Conservation (phyloP, 2,888 invertebrate species). For the Sinelater perroti region DNA sequence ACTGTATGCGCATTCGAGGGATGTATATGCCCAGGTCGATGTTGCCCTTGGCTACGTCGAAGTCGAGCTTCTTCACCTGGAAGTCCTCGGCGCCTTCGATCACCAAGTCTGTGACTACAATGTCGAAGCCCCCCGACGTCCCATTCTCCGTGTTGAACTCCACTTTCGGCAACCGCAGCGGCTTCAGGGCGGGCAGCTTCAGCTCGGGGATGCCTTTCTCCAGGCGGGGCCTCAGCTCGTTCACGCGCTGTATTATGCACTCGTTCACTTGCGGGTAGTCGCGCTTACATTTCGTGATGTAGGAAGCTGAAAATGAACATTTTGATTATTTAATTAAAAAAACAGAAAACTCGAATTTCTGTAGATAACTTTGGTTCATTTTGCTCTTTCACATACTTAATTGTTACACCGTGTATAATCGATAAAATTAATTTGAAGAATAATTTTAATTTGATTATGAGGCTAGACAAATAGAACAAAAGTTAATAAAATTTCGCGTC, state of each 20-base stretch:
- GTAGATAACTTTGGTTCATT: not conserved
- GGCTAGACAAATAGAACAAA: too few species aligned
- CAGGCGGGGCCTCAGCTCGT: conserved; percentile 56
- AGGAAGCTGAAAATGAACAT: conserved; percentile 56
- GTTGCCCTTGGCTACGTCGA: conserved; percentile 56
- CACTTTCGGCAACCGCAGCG: conserved; percentile 58
- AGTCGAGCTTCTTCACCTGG: conserved; percentile 47
- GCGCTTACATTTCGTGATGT: conserved; percentile 58
- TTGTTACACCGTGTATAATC: too few species aligned
- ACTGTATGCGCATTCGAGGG: conserved; percentile 50
- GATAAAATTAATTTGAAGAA: too few species aligned
- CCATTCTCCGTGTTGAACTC: conserved; percentile 58
- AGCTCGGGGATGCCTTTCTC: conserved; percentile 59
- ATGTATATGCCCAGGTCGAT: conserved; percentile 55
- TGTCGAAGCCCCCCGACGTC: conserved; percentile 53
- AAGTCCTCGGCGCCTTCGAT: conserved; percentile 63
- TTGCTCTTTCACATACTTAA: too few species aligned
- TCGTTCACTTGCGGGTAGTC: conserved; percentile 60
- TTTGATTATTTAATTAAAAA: too few species aligned
- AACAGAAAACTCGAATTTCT: not conserved
- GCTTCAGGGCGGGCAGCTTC: conserved; percentile 60
- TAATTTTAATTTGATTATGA: too few species aligned
- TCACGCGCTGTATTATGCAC: conserved; percentile 58
- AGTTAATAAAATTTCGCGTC: too few species aligned
- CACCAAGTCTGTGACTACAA: conserved; percentile 61